phyloP scores from a whole-genome alignment of 2,113 vertebrate species.

The Dicaeum eximium region DNA sequence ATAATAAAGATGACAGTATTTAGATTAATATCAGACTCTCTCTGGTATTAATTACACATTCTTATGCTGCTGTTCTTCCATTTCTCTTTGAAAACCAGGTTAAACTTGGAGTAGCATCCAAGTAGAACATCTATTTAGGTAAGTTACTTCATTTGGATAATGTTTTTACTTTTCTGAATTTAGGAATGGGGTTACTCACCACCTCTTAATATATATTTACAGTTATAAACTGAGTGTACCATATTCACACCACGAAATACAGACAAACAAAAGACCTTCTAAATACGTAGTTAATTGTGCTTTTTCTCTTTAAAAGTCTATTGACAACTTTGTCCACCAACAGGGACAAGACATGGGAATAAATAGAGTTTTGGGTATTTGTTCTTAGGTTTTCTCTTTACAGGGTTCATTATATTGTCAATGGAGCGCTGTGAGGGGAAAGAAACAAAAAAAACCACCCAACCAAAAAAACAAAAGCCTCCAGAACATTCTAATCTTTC shows the following conservation, averaged over 20 bases:
- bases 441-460: not conserved
- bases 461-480: not conserved
- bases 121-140: not conserved
- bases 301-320: not conserved
- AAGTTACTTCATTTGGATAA: not conserved
- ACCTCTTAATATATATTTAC: not conserved
- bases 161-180: not conserved
- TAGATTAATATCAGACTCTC: not conserved
- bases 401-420: not conserved
- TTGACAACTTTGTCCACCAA: not conserved
- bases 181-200: not conserved
- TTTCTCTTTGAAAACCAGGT: not conserved
- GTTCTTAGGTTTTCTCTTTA: not conserved
- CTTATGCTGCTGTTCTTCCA: not conserved
- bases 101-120: not conserved
- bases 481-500: not conserved
- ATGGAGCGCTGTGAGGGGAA: fast-evolving
- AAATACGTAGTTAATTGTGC: not conserved
- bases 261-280: not conserved
- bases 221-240: not conserved
- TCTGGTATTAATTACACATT: not conserved
- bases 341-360: not conserved
- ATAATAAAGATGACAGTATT: not conserved
- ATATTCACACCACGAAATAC: not conserved
- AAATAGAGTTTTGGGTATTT: not conserved